phyloP scores from a whole-genome alignment of 2,888 invertebrate genomes.

The Protophormia terraenovae region DNA sequence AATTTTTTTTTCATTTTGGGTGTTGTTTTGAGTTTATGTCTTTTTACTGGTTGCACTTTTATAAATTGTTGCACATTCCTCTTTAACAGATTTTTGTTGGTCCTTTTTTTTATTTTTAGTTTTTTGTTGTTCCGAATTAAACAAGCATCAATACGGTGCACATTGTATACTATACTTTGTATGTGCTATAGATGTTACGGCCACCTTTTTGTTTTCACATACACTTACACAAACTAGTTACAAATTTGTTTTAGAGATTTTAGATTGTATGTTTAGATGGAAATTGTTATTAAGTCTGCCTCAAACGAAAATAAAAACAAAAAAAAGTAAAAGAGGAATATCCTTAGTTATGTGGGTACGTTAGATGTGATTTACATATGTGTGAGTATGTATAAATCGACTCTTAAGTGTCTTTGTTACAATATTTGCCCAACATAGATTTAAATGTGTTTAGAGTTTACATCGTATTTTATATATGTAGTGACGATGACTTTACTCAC shows the following conservation, averaged over 20 bases:
- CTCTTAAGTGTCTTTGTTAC: no score
- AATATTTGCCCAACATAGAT: no score
- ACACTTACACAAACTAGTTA: no score
- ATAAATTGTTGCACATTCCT: slow-evolving; percentile 65
- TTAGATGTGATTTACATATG: slow-evolving; percentile 57
- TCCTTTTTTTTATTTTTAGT: no score
- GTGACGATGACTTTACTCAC: no score
- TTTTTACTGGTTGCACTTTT: slow-evolving; percentile 65
- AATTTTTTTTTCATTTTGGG: slow-evolving; percentile 29
- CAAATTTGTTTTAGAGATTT: slow-evolving; percentile 45
- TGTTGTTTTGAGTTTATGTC: slow-evolving; percentile 56
- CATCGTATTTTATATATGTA: no score
- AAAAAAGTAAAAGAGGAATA: not conserved
- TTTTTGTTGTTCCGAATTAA: slow-evolving; percentile 13
- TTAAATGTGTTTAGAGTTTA: no score
- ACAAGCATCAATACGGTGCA: slow-evolving; percentile 16
- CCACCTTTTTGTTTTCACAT: slow-evolving; percentile 18
- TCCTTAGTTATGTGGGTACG: slow-evolving; percentile 27
- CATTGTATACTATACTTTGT: not conserved
- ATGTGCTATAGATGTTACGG: slow-evolving; percentile 10
- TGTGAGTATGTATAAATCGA: no score
- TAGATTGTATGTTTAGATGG: slow-evolving; percentile 51
- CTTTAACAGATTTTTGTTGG: not conserved
- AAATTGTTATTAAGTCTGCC: slow-evolving; percentile 59
- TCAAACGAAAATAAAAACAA: not conserved